phyloP scores from a whole-genome alignment of 2,888 invertebrate species.

The Ormia ochracea region DNA sequence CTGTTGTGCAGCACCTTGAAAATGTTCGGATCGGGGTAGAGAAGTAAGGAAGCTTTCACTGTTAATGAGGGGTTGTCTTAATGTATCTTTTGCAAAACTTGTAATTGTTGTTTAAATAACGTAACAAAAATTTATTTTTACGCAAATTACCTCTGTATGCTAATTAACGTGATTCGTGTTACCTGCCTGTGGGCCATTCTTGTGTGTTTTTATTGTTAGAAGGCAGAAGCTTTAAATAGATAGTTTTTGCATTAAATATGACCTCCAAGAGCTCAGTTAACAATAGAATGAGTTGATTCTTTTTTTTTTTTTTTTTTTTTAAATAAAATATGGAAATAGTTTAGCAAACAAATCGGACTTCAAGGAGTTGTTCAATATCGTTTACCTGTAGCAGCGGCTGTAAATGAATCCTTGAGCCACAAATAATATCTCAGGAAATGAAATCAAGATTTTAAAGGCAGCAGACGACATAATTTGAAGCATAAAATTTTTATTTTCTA shows the following conservation, averaged over 20 bases:
- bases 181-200: slow-evolving; percentile 38
- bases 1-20: not conserved
- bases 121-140: slow-evolving; percentile 35
- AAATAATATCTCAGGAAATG: too few species aligned
- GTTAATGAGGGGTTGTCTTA: not conserved
- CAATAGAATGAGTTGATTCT: too few species aligned
- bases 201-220: slow-evolving; percentile 33
- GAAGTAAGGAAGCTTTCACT: not conserved
- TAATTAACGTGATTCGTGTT: slow-evolving; percentile 40
- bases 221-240: not conserved
- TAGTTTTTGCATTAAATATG: not conserved
- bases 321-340: too few species aligned
- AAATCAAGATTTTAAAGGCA: too few species aligned
- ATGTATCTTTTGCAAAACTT: not conserved
- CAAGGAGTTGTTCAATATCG: too few species aligned
- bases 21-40: not conserved
- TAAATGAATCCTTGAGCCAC: too few species aligned
- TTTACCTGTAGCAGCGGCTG: too few species aligned
- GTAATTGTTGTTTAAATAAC: slow-evolving; percentile 30
- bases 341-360: too few species aligned
- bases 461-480: too few species aligned
- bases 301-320: too few species aligned
- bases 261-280: not conserved
- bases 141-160: slow-evolving; percentile 49
- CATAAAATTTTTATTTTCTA: not conserved